Evolutionary conservation across 2,888 invertebrate species (phyloP), one percentile per base, ranked within the genome.

Genomic region (Clunio marinus): DNA sequence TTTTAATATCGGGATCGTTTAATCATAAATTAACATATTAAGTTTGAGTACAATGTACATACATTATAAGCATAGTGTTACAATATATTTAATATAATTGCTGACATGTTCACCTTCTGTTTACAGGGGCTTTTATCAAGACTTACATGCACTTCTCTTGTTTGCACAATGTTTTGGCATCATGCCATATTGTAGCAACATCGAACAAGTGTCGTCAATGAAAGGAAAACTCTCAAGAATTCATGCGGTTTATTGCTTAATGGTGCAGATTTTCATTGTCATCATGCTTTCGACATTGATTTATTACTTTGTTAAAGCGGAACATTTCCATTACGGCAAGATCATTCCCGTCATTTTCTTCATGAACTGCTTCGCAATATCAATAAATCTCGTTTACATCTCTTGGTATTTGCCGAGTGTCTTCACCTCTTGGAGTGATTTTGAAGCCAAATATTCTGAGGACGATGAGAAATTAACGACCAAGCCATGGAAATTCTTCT

Each of bases 121-220:
- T 45, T 45, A 7, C 22, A 51, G 51, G 51, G 25, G n/a, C 25
- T 57, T 57, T n/a, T 15, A 57, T 27, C 20, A 17, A 17, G 22
- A 22, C n/a, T 27, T 63, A 15, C 27, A 27, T n/a, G 24, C 59
- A 41, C 71, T 74, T 8, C 67, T 76, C 20, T 68, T 73, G 20
- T 70, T 75, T 51, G 74, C 74, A 1, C 75, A 76, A 70, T 73
- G 73, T 68, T 76, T 76, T 66, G 76, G 75, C 1, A 71, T 75
- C 15, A 75, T 76, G 75, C 76, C 76, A 7, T 35, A 76, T 17
- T n/a, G n/a, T n/a, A 70, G 72, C 37, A 72, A 72, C 2, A 68
- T 74, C 25, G 28, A 60, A 17, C 17, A 5, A 20, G 17, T 35
- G 28, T 46, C 25, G n/a, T 17, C 27, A 63, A 55, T 24, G 65